Evolutionary conservation across 1,140 invertebrate genomes (phyloP).

Genomic region (Anastrepha obliqua): DNA sequence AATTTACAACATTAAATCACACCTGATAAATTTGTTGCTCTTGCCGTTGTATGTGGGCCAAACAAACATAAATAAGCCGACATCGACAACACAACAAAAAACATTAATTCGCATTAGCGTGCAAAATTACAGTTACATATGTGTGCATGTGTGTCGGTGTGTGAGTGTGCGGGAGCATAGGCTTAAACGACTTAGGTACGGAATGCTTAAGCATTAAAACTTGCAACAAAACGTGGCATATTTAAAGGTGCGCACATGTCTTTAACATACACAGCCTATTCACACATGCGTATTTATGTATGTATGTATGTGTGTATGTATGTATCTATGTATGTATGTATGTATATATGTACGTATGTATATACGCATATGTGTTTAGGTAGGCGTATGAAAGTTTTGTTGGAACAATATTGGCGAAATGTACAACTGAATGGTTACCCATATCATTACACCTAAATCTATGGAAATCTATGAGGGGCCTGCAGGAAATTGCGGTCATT

Average conservation of each 20-base stretch:
- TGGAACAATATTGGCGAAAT: background rate
- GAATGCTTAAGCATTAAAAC: conserved; percentile 27
- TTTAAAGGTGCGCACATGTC: background rate
- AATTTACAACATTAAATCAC: conserved; percentile 31
- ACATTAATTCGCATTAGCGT: conserved; percentile 19
- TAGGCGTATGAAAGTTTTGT: background rate
- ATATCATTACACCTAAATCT: background rate
- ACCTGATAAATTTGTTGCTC: conserved; percentile 1
- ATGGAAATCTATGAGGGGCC: background rate
- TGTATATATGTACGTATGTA: background rate
- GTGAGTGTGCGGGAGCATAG: background rate
- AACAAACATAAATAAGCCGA: conserved; percentile 31
- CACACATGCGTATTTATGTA: background rate
- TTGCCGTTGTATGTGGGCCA: background rate
- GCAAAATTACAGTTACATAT: background rate
- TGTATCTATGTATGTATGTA: background rate
- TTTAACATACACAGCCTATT: background rate
- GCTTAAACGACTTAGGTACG: background rate
- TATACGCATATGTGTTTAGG: too few relatives aligned
- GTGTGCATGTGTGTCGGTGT: background rate
- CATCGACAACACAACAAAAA: background rate
- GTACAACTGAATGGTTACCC: background rate
- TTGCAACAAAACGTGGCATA: conserved; percentile 24
- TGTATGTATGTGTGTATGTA: background rate
- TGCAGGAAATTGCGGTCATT: background rate